Evolutionary conservation across 2,888 invertebrate genomes (phyloP).

Genomic region (Monopis laevigella): DNA sequence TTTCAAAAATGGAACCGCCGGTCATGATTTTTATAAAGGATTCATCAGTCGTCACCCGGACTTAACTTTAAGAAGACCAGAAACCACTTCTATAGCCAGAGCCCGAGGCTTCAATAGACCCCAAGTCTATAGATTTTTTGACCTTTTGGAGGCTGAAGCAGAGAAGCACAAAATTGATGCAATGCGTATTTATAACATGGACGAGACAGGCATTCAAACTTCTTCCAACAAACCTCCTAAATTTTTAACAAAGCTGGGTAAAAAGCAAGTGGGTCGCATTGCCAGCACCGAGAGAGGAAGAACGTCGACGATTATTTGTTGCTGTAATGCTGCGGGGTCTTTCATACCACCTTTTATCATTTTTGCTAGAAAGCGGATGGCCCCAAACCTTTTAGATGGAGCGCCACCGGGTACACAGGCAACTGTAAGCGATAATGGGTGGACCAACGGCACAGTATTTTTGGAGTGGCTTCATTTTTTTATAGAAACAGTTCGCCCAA

Average conservation of each 20-base stretch:
- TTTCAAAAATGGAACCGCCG: too few species aligned
- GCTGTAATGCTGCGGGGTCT: slow-evolving; percentile 23
- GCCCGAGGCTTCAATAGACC: slow-evolving; percentile 18
- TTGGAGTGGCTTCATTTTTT: too few species aligned
- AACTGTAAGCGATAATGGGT: too few species aligned
- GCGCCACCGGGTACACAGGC: slow-evolving; percentile 30
- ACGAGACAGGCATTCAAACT: slow-evolving; percentile 18
- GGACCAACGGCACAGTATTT: too few species aligned
- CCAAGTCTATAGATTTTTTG: slow-evolving; percentile 17
- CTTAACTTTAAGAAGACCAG: too few species aligned
- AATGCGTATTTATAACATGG: slow-evolving; percentile 20
- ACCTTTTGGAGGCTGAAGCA: slow-evolving; percentile 10
- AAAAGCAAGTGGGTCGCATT: slow-evolving; percentile 23
- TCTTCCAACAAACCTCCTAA: slow-evolving; percentile 22
- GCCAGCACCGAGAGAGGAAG: slow-evolving; percentile 24
- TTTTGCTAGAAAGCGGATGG: slow-evolving; percentile 23
- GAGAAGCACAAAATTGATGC: slow-evolving; percentile 13
- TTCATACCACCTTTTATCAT: slow-evolving; percentile 26
- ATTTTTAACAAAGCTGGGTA: slow-evolving; percentile 22
- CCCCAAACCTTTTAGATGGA: slow-evolving; percentile 24
- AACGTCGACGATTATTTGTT: slow-evolving; percentile 24
- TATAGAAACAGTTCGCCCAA: too few species aligned
- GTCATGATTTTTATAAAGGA: too few species aligned
- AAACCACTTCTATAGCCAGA: too few species aligned
- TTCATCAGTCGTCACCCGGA: too few species aligned